These are phyloP conservation scores for Pituophis catenifer DNA, from an alignment of 2,113 vertebrate species.

Conservation along the genomic window DNA sequence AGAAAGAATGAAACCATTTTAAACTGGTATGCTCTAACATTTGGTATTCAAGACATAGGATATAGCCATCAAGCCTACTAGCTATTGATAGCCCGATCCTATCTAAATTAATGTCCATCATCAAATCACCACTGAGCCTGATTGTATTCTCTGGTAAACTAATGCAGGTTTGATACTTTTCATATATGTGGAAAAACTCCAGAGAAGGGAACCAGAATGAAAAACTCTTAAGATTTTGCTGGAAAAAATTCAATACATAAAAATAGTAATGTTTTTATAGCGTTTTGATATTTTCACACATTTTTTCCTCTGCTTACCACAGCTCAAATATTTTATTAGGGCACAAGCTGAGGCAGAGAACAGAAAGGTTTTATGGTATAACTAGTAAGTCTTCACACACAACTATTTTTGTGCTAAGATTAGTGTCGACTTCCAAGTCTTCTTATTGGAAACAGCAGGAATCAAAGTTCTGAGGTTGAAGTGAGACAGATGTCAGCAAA, in stretches of 20 bases:
- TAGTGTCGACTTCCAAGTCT: slow-evolving; percentile 8
- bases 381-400: slow-evolving; percentile 13
- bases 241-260: background rate
- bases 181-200: background rate
- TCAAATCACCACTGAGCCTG: background rate
- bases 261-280: background rate
- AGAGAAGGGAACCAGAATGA: background rate
- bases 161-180: background rate
- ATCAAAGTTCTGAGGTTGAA: slow-evolving; percentile 29
- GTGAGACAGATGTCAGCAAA: slow-evolving; percentile 36
- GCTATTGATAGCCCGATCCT: background rate
- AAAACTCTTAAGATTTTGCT: background rate
- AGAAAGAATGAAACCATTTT: background rate
- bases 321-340: background rate
- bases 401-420: background rate
- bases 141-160: background rate
- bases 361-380: background rate
- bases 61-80: background rate
- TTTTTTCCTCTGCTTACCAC: fast-evolving
- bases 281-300: fast-evolving
- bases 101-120: background rate
- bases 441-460: slow-evolving; percentile 44
- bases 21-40: background rate
- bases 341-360: fast-evolving
- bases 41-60: background rate